A percentile compares a stretch with the other conserved stretches of the same genome.
Conservation (phyloP, 2,888 invertebrate species). For the Noctua comes region DNA sequence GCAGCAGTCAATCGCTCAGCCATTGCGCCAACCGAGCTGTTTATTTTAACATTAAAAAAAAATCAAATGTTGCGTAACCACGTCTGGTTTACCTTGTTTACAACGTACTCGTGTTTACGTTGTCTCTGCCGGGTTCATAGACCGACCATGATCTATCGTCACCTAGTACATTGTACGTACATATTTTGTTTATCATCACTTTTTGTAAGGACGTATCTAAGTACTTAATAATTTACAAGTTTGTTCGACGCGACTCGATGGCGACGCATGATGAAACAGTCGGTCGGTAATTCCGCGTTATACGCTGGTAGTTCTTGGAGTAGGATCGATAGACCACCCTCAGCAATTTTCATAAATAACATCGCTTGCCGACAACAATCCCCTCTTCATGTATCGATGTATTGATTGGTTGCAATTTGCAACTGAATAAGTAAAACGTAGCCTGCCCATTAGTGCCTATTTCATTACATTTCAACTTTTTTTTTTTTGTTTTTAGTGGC, state of each 20-base stretch:
- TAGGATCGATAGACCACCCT: slow-evolving; percentile 46
- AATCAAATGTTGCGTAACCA: slow-evolving; percentile 69
- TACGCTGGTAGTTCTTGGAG: slow-evolving; percentile 38
- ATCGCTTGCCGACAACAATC: neutral
- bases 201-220: slow-evolving; percentile 39
- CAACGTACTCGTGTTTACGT: slow-evolving; percentile 68
- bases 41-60: neutral
- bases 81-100: slow-evolving; percentile 82
- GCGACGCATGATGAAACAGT: slow-evolving; percentile 38
- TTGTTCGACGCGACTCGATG: slow-evolving; percentile 31
- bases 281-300: slow-evolving; percentile 21
- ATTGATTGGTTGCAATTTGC: slow-evolving; percentile 24
- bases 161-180: slow-evolving; percentile 66
- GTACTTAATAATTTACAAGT: slow-evolving; percentile 34
- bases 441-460: neutral
- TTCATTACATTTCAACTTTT: slow-evolving; percentile 5
- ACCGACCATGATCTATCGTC: slow-evolving; percentile 80
- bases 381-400: slow-evolving; percentile 15
- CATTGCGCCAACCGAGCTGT: neutral
- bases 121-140: slow-evolving; percentile 81
- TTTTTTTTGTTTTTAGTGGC: too few species aligned
- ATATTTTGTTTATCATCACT: slow-evolving; percentile 40
- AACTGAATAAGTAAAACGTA: slow-evolving; percentile 10
- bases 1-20: neutral
- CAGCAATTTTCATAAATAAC: slow-evolving; percentile 42